A percentile compares a stretch with the other conserved stretches of the same genome.
phyloP scores from a whole-genome alignment of 2,113 vertebrate genomes.

The Daubentonia madagascariensis region DNA sequence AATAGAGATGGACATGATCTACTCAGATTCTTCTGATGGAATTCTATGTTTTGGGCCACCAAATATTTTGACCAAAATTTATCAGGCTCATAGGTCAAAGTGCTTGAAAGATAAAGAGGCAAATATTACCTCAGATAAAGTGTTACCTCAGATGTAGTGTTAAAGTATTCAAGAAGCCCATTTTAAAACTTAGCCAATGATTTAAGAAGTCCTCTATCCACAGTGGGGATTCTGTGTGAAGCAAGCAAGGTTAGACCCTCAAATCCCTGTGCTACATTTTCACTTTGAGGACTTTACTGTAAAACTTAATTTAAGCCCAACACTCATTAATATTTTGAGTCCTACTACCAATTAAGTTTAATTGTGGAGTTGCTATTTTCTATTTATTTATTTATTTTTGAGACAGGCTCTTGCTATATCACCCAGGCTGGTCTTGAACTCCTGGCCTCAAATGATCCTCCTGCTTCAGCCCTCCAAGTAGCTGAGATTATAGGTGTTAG shows the following conservation, averaged over 20 bases:
- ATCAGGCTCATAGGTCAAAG: neutral
- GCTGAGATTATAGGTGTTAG: too few species aligned
- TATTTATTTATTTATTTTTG: too few species aligned
- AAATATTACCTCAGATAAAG: neutral
- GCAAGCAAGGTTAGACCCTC: neutral
- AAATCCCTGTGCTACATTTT: neutral
- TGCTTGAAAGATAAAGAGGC: neutral
- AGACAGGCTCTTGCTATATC: too few species aligned
- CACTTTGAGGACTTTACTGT: neutral
- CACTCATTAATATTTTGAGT: conserved; percentile 2
- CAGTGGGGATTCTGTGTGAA: neutral
- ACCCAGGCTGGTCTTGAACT: too few species aligned
- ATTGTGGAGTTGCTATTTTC: neutral
- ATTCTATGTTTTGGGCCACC: neutral
- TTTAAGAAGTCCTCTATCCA: neutral
- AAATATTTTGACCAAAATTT: conserved; percentile 5
- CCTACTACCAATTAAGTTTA: neutral
- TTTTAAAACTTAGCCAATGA: neutral
- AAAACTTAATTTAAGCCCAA: neutral
- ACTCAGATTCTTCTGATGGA: neutral
- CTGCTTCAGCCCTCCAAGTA: too few species aligned
- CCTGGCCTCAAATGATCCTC: too few species aligned
- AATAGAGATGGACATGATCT: neutral
- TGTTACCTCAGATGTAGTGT: neutral
- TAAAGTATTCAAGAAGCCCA: neutral